Conservation (phyloP, 53 echinoderm and acorn worm species). For the Echinometra lucunter region DNA sequence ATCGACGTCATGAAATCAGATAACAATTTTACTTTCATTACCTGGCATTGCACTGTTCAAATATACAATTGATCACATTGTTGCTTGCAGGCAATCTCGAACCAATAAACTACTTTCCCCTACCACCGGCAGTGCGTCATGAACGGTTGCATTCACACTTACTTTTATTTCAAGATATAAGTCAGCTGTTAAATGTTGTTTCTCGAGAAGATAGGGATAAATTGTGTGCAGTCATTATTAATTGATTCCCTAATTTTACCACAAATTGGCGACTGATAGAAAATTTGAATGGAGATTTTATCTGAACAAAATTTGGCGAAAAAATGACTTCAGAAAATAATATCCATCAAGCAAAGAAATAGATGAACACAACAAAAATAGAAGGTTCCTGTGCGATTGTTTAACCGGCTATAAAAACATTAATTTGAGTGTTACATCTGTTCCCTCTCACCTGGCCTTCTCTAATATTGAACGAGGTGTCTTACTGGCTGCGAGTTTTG, state of each 20-base stretch:
- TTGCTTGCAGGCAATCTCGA: constrained; percentile 32
- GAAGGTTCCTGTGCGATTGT: too few species aligned
- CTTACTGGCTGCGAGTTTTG: too few species aligned
- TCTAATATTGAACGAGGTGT: too few species aligned
- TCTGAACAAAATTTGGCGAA: too few species aligned
- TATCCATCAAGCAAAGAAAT: too few species aligned
- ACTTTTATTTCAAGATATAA: neutral
- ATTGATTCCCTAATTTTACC: neutral
- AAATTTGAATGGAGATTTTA: too few species aligned
- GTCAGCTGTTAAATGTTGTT: neutral
- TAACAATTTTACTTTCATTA: constrained; percentile 32
- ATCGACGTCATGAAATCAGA: neutral
- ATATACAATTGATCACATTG: constrained; percentile 24
- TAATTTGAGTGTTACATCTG: too few species aligned
- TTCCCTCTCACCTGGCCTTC: too few species aligned
- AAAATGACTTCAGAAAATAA: too few species aligned
- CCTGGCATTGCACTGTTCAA: constrained; percentile 35
- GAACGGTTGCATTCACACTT: neutral
- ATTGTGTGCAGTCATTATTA: neutral
- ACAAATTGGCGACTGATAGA: neutral
- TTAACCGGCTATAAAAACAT: too few species aligned
- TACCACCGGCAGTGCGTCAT: neutral
- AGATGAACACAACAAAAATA: too few species aligned
- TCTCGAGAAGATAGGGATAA: neutral
- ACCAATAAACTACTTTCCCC: neutral